phyloP scores from a whole-genome alignment of 1,140 invertebrate species.

The Aleiodes sp. region DNA sequence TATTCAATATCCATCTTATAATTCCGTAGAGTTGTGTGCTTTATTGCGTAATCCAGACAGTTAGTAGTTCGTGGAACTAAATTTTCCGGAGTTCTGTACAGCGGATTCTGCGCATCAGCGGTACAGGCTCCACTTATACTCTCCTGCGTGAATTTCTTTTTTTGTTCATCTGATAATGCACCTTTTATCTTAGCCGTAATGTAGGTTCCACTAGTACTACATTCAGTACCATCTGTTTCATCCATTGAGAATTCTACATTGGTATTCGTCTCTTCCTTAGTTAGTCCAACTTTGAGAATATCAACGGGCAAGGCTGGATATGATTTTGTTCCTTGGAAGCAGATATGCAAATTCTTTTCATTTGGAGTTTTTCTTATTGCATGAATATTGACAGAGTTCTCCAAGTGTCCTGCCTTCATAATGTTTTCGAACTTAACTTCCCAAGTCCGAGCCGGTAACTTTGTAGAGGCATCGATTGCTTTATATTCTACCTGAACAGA shows the following conservation, averaged over 20 bases:
- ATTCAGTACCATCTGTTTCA: constrained; percentile 49
- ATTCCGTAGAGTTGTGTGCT: constrained; percentile 46
- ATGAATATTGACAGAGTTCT: constrained; percentile 49
- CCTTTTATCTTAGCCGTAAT: constrained; percentile 41
- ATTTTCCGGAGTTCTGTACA: constrained; percentile 27
- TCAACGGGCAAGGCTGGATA: constrained; percentile 41
- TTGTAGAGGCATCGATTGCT: constrained; percentile 38
- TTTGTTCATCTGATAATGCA: constrained; percentile 47
- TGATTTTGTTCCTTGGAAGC: constrained; percentile 50
- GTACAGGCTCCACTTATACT: constrained; percentile 35
- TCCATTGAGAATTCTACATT: constrained; percentile 50
- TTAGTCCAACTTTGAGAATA: constrained; percentile 28
- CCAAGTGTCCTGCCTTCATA: too few relatives aligned
- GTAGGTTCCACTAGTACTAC: constrained; percentile 41
- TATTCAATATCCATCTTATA: constrained; percentile 38
- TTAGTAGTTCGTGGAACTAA: constrained; percentile 44
- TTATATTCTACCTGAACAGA: constrained; percentile 44
- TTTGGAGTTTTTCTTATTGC: constrained; percentile 50
- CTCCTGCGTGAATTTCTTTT: constrained; percentile 36
- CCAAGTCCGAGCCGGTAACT: constrained; percentile 43
- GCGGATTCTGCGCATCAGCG: constrained; percentile 40
- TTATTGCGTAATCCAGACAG: constrained; percentile 44
- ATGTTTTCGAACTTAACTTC: too few relatives aligned
- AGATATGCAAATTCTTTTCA: constrained; percentile 56
- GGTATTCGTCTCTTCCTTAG: constrained; percentile 46